These are phyloP conservation scores for Onychostruthus taczanowskii DNA, from an alignment of 2,113 vertebrate species.

Conservation along the genomic window DNA sequence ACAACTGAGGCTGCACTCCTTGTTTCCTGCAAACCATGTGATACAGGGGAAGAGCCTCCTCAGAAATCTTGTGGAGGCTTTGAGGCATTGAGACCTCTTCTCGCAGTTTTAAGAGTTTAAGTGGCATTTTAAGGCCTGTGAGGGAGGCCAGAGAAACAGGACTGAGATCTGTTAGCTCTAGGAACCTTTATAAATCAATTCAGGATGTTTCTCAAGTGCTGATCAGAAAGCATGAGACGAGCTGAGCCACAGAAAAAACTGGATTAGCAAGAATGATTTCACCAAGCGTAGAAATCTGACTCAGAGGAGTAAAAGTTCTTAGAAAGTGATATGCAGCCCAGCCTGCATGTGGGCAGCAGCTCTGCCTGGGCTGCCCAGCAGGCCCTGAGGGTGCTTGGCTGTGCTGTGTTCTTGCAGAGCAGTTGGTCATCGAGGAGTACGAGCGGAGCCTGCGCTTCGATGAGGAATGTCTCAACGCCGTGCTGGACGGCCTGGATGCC, in stretches of 20 bases:
- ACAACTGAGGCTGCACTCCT: neutral
- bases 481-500: constrained; percentile 81
- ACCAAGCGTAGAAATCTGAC: neutral
- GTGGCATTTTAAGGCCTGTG: neutral
- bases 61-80: neutral
- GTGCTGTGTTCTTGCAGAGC: constrained; percentile 71
- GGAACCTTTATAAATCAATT: neutral
- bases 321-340: fast-evolving
- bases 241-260: fast-evolving
- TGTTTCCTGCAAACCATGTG: fast-evolving
- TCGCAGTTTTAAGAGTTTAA: neutral
- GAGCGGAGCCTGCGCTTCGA: constrained; percentile 84
- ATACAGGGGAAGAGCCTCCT: neutral
- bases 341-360: neutral
- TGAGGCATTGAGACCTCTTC: neutral
- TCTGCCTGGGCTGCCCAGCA: neutral
- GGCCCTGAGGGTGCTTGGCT: neutral
- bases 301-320: neutral
- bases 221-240: fast-evolving
- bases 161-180: neutral
- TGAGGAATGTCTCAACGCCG: constrained; percentile 79
- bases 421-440: constrained; percentile 81
- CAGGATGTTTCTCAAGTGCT: neutral
- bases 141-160: neutral
- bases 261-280: neutral